Conservation (phyloP, 2,888 invertebrate species). For the Iphiclides podalirius region DNA sequence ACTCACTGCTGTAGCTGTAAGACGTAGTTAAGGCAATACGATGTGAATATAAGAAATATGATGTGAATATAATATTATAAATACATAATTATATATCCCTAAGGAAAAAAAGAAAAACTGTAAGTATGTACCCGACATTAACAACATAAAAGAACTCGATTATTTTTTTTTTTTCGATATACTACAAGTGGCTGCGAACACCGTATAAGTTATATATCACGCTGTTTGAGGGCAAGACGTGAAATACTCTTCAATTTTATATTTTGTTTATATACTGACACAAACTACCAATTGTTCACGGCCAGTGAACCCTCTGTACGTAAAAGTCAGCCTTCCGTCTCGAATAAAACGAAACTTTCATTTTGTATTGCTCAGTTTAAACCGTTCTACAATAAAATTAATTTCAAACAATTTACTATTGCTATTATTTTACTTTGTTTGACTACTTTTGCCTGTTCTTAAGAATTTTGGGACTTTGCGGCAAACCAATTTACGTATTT, state of each 20-base stretch:
- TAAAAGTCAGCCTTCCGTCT: conserved; percentile 16
- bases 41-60: too few species aligned
- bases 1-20: too few species aligned
- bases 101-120: too few species aligned
- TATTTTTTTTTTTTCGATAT: too few species aligned
- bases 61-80: too few species aligned
- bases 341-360: conserved; percentile 13
- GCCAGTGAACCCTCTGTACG: conserved; percentile 4
- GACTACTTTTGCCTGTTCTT: background rate
- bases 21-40: too few species aligned
- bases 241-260: background rate
- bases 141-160: too few species aligned
- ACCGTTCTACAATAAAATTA: conserved; percentile 4
- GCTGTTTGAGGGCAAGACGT: too few species aligned
- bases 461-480: background rate
- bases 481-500: background rate
- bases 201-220: too few species aligned
- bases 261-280: conserved; percentile 3
- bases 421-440: conserved; percentile 2
- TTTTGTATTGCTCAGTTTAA: conserved; percentile 17
- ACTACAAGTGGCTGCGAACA: too few species aligned
- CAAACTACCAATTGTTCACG: conserved; percentile 3
- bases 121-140: too few species aligned
- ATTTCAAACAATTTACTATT: conserved; percentile 1
- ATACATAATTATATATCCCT: too few species aligned